These are phyloP conservation scores for Diorhabda elongata DNA, from an alignment of 1,140 invertebrate genomes.

Conservation along the genomic window DNA sequence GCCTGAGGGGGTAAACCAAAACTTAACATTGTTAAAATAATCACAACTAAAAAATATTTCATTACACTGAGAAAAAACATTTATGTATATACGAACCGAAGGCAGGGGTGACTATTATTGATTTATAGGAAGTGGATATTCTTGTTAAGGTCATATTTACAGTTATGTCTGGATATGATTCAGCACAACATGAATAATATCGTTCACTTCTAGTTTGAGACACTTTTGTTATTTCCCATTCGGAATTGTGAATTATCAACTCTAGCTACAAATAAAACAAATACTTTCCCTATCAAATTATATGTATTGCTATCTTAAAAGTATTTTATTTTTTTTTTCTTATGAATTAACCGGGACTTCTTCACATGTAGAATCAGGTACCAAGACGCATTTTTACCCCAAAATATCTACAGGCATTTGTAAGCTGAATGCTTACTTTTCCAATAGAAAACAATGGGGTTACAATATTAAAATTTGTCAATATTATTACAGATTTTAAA, in stretches of 20 bases:
- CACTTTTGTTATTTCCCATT: conserved; percentile 56
- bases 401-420: no score
- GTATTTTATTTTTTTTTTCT: no score
- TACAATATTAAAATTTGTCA: no score
- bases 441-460: no score
- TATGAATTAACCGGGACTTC: no score
- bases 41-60: conserved; percentile 51
- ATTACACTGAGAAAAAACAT: neutral
- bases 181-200: conserved; percentile 53
- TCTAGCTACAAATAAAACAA: conserved; percentile 30
- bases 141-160: conserved; percentile 54
- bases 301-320: no score
- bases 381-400: no score
- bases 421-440: no score
- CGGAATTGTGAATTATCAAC: conserved; percentile 48
- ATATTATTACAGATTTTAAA: no score
- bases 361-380: no score
- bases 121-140: conserved; percentile 58
- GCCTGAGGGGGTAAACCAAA: conserved; percentile 66
- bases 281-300: no score
- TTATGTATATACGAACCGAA: conserved; percentile 48
- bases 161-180: conserved; percentile 55
- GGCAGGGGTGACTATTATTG: conserved; percentile 59
- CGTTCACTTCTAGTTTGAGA: conserved; percentile 45
- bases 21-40: conserved; percentile 56